Percentiles rank a stretch among this genome's conserved stretches.
phyloP scores from a whole-genome alignment of 2,888 invertebrate species.

The Nomada hirtipes region DNA sequence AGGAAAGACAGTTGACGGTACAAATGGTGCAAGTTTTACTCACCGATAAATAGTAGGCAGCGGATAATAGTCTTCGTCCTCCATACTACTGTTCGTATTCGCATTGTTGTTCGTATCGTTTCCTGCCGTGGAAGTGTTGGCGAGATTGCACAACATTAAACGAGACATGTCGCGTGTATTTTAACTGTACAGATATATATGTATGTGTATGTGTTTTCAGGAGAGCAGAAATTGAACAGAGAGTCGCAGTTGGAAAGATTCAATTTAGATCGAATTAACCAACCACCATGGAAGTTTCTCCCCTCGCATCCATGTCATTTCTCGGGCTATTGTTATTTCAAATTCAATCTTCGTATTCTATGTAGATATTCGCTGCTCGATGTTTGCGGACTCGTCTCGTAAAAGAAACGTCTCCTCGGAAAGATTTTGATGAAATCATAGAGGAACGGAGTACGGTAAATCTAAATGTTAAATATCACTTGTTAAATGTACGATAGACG shows the following conservation, averaged over 20 bases:
- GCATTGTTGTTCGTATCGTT: constrained; percentile 87
- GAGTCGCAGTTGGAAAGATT: background rate
- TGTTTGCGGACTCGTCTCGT: no score
- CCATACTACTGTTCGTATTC: constrained; percentile 92
- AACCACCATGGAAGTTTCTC: no score
- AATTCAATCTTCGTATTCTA: no score
- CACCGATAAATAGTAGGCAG: constrained; percentile 96
- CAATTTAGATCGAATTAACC: background rate
- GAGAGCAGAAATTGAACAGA: background rate
- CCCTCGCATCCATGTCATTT: no score
- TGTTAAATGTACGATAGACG: background rate
- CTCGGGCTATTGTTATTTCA: no score
- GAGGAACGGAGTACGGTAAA: background rate
- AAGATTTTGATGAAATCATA: no score
- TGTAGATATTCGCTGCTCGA: no score
- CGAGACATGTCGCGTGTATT: constrained; percentile 86
- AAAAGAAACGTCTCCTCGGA: no score
- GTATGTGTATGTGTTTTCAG: background rate
- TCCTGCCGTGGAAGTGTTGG: constrained; percentile 82
- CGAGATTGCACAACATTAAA: constrained; percentile 89
- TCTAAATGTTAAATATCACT: constrained; percentile 1
- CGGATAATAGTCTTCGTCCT: constrained; percentile 91
- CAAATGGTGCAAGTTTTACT: constrained; percentile 44
- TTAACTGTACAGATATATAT: no score
- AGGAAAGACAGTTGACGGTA: no score